These are phyloP conservation scores for Apomyelois bistriatella DNA, from an alignment of 2,888 invertebrate species.

Conservation along the genomic window DNA sequence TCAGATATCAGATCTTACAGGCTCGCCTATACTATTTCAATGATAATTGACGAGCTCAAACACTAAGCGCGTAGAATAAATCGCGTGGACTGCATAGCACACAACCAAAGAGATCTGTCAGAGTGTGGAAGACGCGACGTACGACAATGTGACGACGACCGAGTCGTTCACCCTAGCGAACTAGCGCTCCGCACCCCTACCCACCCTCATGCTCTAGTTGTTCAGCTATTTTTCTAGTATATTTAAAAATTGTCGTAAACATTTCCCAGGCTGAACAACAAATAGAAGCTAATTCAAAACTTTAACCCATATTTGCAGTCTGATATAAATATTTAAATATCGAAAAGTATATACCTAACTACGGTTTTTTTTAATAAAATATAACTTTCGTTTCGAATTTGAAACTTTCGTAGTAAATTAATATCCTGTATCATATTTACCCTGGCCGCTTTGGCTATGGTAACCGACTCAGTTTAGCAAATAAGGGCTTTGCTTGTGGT, in stretches of 20 bases:
- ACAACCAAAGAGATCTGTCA: slow-evolving; percentile 10
- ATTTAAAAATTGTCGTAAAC: slow-evolving; percentile 19
- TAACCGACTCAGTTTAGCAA: too few relatives aligned
- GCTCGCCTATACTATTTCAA: too few relatives aligned
- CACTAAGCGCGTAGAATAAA: background rate
- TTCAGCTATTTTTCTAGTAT: slow-evolving; percentile 27
- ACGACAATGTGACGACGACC: slow-evolving; percentile 31
- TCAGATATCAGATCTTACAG: background rate
- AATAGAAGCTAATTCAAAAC: too few relatives aligned
- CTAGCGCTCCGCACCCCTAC: slow-evolving; percentile 20
- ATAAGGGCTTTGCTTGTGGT: too few relatives aligned
- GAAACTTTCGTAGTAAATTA: too few relatives aligned
- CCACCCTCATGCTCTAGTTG: slow-evolving; percentile 25
- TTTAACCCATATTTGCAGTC: too few relatives aligned
- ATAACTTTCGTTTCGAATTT: too few relatives aligned
- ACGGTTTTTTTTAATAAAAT: too few relatives aligned
- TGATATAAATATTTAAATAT: too few relatives aligned
- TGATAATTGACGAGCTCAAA: background rate
- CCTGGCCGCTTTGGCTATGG: too few relatives aligned
- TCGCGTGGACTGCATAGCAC: slow-evolving; percentile 1
- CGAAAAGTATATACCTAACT: too few relatives aligned
- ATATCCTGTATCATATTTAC: too few relatives aligned
- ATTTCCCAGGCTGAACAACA: background rate
- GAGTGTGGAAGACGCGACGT: slow-evolving; percentile 16
- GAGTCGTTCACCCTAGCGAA: slow-evolving; percentile 11